Evolutionary conservation across 2,113 vertebrate genomes (phyloP).

Genomic region (Rhea americana): DNA sequence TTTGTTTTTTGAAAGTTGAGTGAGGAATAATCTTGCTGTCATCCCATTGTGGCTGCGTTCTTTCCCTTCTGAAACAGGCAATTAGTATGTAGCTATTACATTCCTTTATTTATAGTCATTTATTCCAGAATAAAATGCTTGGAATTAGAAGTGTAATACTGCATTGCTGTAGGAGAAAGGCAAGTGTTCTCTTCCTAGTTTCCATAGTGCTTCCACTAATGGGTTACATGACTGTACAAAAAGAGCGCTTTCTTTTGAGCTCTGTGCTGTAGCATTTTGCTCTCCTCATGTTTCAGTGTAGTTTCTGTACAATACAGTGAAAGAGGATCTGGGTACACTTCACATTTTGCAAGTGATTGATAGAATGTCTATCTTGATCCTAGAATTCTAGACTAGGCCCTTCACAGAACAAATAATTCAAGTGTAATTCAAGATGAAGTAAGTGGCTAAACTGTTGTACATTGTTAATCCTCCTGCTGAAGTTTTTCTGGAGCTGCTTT

Average conservation of each 20-base stretch:
- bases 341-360: background rate
- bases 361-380: background rate
- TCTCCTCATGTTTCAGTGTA: background rate
- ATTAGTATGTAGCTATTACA: slow-evolving; percentile 33
- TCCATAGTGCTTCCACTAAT: background rate
- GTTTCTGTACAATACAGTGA: background rate
- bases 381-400: background rate
- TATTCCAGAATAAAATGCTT: background rate
- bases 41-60: slow-evolving; percentile 12
- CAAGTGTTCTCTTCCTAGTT: background rate
- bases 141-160: background rate
- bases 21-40: background rate
- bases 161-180: background rate
- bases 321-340: background rate
- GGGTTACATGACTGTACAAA: background rate
- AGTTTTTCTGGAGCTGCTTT: background rate
- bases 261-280: background rate
- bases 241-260: background rate
- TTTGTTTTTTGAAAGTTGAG: background rate
- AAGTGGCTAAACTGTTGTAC: background rate
- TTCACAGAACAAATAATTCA: background rate
- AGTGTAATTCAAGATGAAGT: background rate
- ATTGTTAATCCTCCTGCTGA: background rate
- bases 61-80: slow-evolving; percentile 23
- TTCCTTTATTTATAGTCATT: slow-evolving; percentile 41